Evolutionary conservation across 2,113 vertebrate species (phyloP), one percentile per base, ranked within the genome.

Genomic region (Apteryx mantelli): DNA sequence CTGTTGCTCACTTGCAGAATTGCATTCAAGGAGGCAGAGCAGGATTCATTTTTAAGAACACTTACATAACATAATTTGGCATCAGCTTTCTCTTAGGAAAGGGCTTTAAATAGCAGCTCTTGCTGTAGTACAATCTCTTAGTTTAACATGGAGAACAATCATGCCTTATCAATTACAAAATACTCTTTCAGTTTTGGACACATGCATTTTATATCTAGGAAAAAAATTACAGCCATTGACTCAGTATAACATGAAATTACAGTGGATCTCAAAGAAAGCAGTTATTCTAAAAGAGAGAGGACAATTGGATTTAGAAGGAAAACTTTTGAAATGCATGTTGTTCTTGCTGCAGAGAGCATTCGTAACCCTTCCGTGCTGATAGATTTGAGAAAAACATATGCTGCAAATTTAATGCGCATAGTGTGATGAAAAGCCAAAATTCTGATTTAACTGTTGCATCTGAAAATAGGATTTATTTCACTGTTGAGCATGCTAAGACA

Each of bases 251-350:
- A 71, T 5, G 48, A 65, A 88, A 78, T 81, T 77, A 91, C 21
- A 42, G 63, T 64, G 55, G 50, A 78, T 64, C 34, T 50, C 91
- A 76, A 68, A 94, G 44, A 75, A 84, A 86, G 86, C 55, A n/a
- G 32, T 89, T 74, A 87, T 46, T 87, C 89, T 69, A 89, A 89
- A 93, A 89, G 89, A 91, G 48, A 89, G 77, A 14, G 77, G 58
- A 94, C 86, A 81, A 87, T 18, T 84, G 60, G 38, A 69, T 85
- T 91, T 61, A 78, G 42, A 80, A 32, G 85, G 71, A 96, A 94
- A 84, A 60, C 24, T 70, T 84, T 74, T 53, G 53, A 84, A 55
- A 70, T 69, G 66, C 58, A 81, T 46, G 55, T 77, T 56, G 26
- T 46, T 74, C 82, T 89, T 70, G 60, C 55, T 34, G 71, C 80